Conservation (phyloP, 2,888 invertebrate genomes). For the Folsomia manolachei region DNA sequence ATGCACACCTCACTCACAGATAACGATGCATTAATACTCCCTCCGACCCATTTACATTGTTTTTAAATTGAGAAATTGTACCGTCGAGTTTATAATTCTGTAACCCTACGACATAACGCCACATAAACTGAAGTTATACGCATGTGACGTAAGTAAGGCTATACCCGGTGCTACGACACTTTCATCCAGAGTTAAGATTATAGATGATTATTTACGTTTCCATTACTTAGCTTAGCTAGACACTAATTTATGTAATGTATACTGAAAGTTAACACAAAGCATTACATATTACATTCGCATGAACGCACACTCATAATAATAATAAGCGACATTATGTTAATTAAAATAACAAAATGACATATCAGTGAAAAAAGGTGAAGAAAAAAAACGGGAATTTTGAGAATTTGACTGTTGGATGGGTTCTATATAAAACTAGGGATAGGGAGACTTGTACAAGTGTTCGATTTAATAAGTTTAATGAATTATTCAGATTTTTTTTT, state of each 20-base stretch:
- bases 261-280: not conserved
- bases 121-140: too few relatives aligned
- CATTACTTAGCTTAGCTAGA: too few relatives aligned
- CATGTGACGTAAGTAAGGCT: too few relatives aligned
- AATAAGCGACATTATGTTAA: not conserved
- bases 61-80: too few relatives aligned
- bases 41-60: not conserved
- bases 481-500: slow-evolving; percentile 11
- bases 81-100: too few relatives aligned
- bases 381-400: slow-evolving; percentile 30
- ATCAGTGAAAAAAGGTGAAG: slow-evolving; percentile 13
- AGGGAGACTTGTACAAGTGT: slow-evolving; percentile 30
- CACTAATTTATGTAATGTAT: too few relatives aligned
- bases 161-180: too few relatives aligned
- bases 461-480: slow-evolving; percentile 25
- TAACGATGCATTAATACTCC: not conserved
- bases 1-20: not conserved
- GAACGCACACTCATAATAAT: too few relatives aligned
- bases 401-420: slow-evolving; percentile 29
- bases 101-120: too few relatives aligned
- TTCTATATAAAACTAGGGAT: slow-evolving; percentile 21
- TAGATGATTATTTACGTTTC: too few relatives aligned
- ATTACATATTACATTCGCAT: not conserved
- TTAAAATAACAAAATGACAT: not conserved
- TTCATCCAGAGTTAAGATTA: too few relatives aligned